These are phyloP conservation scores for Oenanthe oenanthe DNA, from an alignment of 2,113 vertebrate species.

Conservation along the genomic window DNA sequence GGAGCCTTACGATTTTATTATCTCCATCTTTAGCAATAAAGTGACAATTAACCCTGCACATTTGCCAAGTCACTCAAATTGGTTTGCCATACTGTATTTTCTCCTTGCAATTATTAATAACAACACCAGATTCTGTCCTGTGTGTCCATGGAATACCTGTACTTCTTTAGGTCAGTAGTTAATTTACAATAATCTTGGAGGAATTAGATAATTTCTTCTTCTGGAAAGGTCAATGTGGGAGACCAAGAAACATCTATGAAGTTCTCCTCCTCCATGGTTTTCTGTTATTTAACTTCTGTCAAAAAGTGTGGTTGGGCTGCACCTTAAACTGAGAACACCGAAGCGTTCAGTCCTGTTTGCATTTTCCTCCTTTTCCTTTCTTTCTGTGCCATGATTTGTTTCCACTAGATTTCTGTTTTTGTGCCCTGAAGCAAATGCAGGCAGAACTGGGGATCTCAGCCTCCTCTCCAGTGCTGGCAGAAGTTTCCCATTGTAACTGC, in stretches of 20 bases:
- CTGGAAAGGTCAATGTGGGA: not conserved
- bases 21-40: not conserved
- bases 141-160: not conserved
- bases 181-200: not conserved
- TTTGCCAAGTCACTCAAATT: not conserved
- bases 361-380: not conserved
- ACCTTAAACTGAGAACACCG: not conserved
- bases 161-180: not conserved
- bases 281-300: not conserved
- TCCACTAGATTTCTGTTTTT: not conserved
- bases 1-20: not conserved
- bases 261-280: not conserved
- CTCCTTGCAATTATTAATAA: not conserved
- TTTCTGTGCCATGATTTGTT: not conserved
- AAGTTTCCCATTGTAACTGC: not conserved
- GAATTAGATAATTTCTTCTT: not conserved
- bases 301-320: not conserved
- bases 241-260: not conserved
- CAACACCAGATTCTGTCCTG: not conserved
- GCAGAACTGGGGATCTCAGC: not conserved
- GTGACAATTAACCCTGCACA: not conserved
- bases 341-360: rapidly evolving
- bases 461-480: not conserved
- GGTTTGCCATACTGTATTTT: not conserved
- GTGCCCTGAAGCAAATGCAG: not conserved